Evolutionary conservation across 1,140 invertebrate genomes (phyloP), one percentile per base, ranked within the genome.

Genomic region (Papilio xuthus): DNA sequence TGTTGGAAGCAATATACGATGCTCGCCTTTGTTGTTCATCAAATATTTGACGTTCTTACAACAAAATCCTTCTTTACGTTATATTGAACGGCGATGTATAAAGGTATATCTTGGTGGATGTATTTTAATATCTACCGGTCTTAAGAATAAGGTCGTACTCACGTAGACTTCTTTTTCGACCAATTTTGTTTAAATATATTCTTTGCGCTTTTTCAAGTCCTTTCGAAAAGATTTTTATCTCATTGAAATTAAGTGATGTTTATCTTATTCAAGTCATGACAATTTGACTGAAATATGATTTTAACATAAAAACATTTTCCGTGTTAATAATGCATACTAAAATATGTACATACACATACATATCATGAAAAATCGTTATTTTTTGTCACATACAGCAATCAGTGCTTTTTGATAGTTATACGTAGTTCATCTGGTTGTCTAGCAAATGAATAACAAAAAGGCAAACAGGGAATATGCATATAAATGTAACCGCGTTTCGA

Each of bases 1-100:
- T 63, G 60, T 63, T 63, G 60, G 60, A 63, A 63, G 60, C 60
- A 63, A 63, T 63, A 63, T 63, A 63, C 60, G 60, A 63, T 63
- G 60, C 60, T 28, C 12, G 60, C 60, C 60, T 63, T 63, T 63
- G 60, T 63, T 63, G 60, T 63, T 28, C 60, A 63, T 63, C 60
- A 63, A 63, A 63, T 63, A 63, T 63, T 63, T 63, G 60, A 26
- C 60, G 60, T 63, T 63, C 60, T 63, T 63, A 63, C 60, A 63
- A 63, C 60, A 63, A 63, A 63, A 63, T 63, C 60, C 60, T 63
- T 28, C 60, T 63, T 28, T 63, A 26, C 60, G 60, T 63, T 28
- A 63, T 28, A 63, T 63, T 63, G 60, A 63, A 63, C 60, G 60
- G 10, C 60, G 26, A 63, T 63, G 23, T 63, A 63, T 15, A 6